Conservation (phyloP, 2,797 vertebrate genomes). For the Chaetophractus vellerosus region DNA sequence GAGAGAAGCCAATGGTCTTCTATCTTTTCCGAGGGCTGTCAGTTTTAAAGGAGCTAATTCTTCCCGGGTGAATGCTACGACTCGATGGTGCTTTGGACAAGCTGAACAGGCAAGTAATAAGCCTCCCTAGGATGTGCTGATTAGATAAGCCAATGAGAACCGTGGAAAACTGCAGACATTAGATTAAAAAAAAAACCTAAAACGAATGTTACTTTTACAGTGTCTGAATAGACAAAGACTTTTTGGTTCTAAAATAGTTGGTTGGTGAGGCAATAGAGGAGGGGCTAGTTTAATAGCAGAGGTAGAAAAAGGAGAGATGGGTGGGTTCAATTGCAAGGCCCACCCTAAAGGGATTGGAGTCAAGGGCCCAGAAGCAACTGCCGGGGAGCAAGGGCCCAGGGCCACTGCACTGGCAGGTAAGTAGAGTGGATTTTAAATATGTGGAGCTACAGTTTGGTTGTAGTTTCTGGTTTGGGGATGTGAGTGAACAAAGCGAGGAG, state of each 20-base stretch:
- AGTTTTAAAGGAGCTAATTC: constrained; percentile 5
- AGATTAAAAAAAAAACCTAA: constrained; percentile 72
- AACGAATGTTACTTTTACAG: constrained; percentile 70
- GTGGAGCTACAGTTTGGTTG: not conserved
- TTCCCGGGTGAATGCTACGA: not conserved
- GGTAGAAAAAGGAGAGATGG: not conserved
- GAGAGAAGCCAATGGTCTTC: not conserved
- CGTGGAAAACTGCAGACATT: not conserved
- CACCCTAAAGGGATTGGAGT: constrained; percentile 17
- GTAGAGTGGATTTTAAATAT: constrained; percentile 64
- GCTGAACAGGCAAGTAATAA: not conserved
- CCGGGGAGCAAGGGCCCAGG: not conserved
- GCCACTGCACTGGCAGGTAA: constrained; percentile 45
- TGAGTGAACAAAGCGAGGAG: not conserved
- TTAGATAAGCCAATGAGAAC: constrained; percentile 73
- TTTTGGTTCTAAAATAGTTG: constrained; percentile 68
- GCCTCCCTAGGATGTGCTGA: constrained; percentile 53
- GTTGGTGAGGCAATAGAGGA: constrained; percentile 61
- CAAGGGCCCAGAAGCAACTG: not conserved
- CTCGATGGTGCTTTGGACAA: not conserved
- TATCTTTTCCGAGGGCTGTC: not conserved
- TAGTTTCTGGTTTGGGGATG: not conserved
- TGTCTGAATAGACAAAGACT: constrained; percentile 75
- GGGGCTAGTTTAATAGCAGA: constrained; percentile 35
- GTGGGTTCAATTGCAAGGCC: not conserved